Evolutionary conservation across 1,140 invertebrate genomes (phyloP), one percentile per base, ranked within the genome.

Genomic region (Neelides sp.): DNA sequence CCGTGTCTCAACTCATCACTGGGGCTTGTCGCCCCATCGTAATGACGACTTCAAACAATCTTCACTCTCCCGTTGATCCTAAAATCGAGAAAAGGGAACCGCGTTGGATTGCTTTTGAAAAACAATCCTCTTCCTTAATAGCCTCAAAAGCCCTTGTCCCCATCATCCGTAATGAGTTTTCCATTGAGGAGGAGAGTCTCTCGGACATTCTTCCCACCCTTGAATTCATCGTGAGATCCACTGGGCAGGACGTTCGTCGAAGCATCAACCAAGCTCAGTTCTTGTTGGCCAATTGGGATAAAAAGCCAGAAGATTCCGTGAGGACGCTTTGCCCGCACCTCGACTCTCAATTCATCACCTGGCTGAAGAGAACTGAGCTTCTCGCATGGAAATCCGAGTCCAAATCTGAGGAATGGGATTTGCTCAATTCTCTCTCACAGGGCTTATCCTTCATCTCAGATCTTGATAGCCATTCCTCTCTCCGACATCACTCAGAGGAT

Each of bases 11-110:
- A 34, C 43, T 61, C 2, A 57, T 61, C 15, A 50, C 45, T 7
- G 35, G 40, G 2, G 54, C 58, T 7, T 45, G 40, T 17, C 44
- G 58, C 10, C 58, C 58, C 4, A 61, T 61, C 26, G 55, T 57
- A 20, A 57, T 61, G 58, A 58, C 56, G 3, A 54, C 45, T 3
- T 42, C 54, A 2, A 22, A 50, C 8, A 28, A 22, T 17, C 19
- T 34, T 4, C 49, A 46, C 20, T 35, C 27, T 17, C 2, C 35
- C 3, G 27, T 60, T 26, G 58, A 61, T 36, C 12, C 49, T 0
- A 57, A 55, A 57, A 36, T 61, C 2, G 54, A 54, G 17, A 52
- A 44, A 19, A 55, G 47, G 35, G 55, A 61, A 28, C 58, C 58
- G 1, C 23, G 57, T 2, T 37, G 37, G 17, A 53, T 61, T 15